Base-by-base conservation (phyloP, 2,113 vertebrate genomes). In the Dasyprocta punctata region DNA sequence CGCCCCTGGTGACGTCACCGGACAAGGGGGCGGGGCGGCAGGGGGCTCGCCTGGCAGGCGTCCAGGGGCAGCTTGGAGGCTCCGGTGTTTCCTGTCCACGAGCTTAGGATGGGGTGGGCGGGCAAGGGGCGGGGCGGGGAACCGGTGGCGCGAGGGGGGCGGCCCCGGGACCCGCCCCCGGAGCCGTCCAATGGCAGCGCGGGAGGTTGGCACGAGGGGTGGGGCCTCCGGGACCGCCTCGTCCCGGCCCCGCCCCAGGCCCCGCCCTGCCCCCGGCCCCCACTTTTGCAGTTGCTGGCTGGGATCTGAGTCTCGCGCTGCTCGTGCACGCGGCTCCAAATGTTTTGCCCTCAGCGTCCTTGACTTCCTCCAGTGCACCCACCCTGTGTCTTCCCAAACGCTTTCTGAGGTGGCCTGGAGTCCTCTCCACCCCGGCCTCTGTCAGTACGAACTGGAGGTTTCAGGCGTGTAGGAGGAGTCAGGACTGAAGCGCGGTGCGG, bases 131-230 rank as follows among this genome's bases (percentile, higher is more conserved):
- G 75, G 92, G 91, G 81, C 52, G 12, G 82, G 82, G 52, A 56
- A 49, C 52, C 0, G 69, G 90, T 95, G 96, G 96, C 77, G 89
- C 87, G 97, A 94, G 81, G n/a, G 10, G 38, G 93, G 94, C 65
- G 96, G 96, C 36, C 80, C 80, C 95, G 8, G 12, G 73, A 75
- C 38, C 93, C 91, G 77, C 96, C 96, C 92, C 77, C 30, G 19
- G 22, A 2, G 10, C 10, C 22, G n/a, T 96, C 97, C 97, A 97
- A 97, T 97, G 61, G 86, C 30, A 30, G 69, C 44, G 63, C 3
- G 20, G 90, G 52, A 85, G 81, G 28, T 33, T 80, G 89, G 56
- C 0, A 7, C 22, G 49, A 56, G 47, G 49, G 96, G 97, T 85
- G 90, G 92, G 82, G 71, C 80, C 38, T 80, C 20, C 7, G 5